These are phyloP conservation scores for Microcebus ravelobensis DNA, from an alignment of 2,113 vertebrate species.

Conservation along the genomic window DNA sequence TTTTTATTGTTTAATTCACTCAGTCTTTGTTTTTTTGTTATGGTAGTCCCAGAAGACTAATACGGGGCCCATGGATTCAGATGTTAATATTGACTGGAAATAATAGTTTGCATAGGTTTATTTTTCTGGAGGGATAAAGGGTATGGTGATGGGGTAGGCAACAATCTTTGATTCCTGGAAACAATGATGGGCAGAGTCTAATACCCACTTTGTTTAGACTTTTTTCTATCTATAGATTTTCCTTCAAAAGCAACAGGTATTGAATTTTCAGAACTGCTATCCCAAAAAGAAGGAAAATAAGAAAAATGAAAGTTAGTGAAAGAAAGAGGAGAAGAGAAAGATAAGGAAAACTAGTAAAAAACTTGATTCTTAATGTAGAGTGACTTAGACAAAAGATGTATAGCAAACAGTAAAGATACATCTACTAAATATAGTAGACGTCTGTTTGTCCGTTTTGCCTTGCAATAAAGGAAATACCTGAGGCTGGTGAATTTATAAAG, in stretches of 20 bases:
- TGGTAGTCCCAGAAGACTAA: not conserved
- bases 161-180: not conserved
- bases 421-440: not conserved
- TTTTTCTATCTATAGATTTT: conserved; percentile 11
- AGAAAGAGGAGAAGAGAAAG: not conserved
- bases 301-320: not conserved
- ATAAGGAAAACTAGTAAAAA: not conserved
- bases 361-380: not conserved
- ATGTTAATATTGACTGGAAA: not conserved
- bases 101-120: not conserved
- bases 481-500: no score
- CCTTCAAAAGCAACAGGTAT: not conserved
- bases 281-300: not conserved
- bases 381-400: not conserved
- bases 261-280: not conserved
- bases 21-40: not conserved
- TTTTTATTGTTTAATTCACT: not conserved
- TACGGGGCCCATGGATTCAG: not conserved
- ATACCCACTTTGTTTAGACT: not conserved
- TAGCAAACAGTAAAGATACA: not conserved
- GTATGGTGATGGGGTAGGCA: not conserved
- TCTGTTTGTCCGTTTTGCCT: no score
- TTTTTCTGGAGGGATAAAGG: not conserved
- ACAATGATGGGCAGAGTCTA: not conserved
- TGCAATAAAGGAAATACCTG: no score